A percentile compares a stretch with the other conserved stretches of the same genome.
Conservation (phyloP, 2,888 invertebrate species). For the Sialis lutaria region DNA sequence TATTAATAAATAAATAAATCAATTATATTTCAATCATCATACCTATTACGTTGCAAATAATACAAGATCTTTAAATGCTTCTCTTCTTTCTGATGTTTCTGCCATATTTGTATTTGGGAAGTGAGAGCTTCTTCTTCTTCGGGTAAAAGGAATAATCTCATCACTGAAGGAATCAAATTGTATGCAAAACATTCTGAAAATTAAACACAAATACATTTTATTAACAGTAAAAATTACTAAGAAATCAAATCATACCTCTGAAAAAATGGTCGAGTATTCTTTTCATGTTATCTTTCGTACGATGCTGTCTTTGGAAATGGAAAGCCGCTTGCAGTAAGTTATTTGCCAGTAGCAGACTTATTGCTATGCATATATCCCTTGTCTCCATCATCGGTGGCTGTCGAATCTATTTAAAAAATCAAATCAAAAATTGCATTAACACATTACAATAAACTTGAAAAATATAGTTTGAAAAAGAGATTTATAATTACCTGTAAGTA, state of each 20-base stretch:
- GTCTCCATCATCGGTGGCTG: conserved; percentile 18
- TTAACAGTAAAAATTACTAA: not conserved
- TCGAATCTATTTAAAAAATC: conserved; percentile 20
- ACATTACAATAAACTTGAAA: too few relatives aligned
- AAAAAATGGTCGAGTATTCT: conserved; percentile 41
- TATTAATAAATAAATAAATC: conserved; percentile 10
- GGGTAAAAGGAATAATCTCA: conserved; percentile 40
- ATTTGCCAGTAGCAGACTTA: conserved; percentile 43
- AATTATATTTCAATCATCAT: conserved; percentile 7
- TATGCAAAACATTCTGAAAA: conserved; percentile 34
- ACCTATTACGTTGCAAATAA: conserved; percentile 38
- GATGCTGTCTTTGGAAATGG: conserved; percentile 39
- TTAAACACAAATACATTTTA: conserved; percentile 5
- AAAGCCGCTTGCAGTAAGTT: conserved; percentile 47
- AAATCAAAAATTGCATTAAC: too few relatives aligned
- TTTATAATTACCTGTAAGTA: conserved; percentile 47
- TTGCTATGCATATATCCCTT: conserved; percentile 32
- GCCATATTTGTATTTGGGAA: conserved; percentile 35
- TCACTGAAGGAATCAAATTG: conserved; percentile 35
- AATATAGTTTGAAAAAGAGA: too few relatives aligned
- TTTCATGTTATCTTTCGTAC: conserved; percentile 26
- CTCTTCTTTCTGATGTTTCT: conserved; percentile 33
- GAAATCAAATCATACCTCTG: conserved; percentile 28
- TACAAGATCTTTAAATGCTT: conserved; percentile 54
- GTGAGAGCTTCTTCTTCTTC: conserved; percentile 47